Evolutionary conservation across 2,113 vertebrate genomes (phyloP), one percentile per base, ranked within the genome.

Genomic region (Ursus arctos): DNA sequence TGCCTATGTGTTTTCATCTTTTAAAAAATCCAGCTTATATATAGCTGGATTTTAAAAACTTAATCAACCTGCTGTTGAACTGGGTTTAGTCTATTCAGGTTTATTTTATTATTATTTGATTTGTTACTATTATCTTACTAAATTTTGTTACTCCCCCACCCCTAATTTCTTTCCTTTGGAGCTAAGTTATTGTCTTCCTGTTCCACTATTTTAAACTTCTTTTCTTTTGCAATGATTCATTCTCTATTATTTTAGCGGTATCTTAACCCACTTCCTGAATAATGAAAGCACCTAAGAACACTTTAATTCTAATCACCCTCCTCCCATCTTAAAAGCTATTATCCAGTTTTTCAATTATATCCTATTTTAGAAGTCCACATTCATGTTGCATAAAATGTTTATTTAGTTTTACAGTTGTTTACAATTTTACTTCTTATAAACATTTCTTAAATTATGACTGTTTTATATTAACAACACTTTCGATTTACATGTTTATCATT

Each of bases 321-420:
- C 33, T 86, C 31, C 80, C 63, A 91, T 24, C 2, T 76, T 80
- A 31, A 10, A 36, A 91, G 3, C 33, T 71, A 67, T 21, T 71
- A 11, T 79, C 24, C 18, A 83, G 13, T 65, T 97, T 86, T 86
- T 57, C 63, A 97, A 55, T 88, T 79, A 92, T 19, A 87, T 6
- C 18, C 22, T 90, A 76, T 53, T 94, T 94, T 81, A 81, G 87
- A 88, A 98, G 82, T 91, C 14, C 57, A 95, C 49, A 76, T 36
- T 71, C 79, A 96, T 71, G 13, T 72, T 96, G 47, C 28, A 83
- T 57, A 97, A 82, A 95, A 84, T 84, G 31, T 95, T 98, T 96
- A 86, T 85, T 97, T 47, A 40, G 11, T 84, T 92, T 94, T 95
- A 96, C 31, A 96, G 65, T 72, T 94, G 31, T 83, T 88, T 85